These are phyloP conservation scores for Megamerina dolium DNA, from an alignment of 2,888 invertebrate genomes.

Conservation along the genomic window DNA sequence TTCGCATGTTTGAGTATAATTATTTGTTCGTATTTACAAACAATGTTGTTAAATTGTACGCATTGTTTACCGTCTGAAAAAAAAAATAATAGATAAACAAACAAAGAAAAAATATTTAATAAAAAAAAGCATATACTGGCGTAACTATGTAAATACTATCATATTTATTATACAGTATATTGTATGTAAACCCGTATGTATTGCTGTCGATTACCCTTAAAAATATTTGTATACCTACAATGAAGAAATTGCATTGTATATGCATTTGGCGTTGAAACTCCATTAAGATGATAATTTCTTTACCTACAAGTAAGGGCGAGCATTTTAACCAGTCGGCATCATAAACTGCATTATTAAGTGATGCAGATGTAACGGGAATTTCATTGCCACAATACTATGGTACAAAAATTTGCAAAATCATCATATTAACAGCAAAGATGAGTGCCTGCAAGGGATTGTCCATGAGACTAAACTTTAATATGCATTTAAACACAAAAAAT, in stretches of 20 bases:
- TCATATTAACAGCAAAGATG: conserved; percentile 28
- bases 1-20: too few species aligned
- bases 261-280: conserved; percentile 35
- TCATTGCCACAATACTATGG: conserved; percentile 42
- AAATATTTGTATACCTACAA: too few species aligned
- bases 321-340: conserved; percentile 36
- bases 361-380: conserved; percentile 31
- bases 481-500: too few species aligned
- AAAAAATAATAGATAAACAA: neutral
- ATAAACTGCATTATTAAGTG: conserved; percentile 30
- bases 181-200: too few species aligned
- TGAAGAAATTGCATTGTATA: too few species aligned
- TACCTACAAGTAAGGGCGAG: conserved; percentile 27
- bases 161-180: too few species aligned
- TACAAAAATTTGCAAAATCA: conserved; percentile 38
- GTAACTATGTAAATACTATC: too few species aligned
- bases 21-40: conserved; percentile 29
- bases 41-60: conserved; percentile 40
- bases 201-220: too few species aligned
- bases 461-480: conserved; percentile 16
- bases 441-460: conserved; percentile 24
- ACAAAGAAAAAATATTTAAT: too few species aligned
- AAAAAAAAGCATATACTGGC: too few species aligned
- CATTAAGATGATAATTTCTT: conserved; percentile 35
- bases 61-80: conserved; percentile 39